These are phyloP conservation scores for Drosophila gaucha DNA, from an alignment of 2,888 invertebrate genomes.

Conservation along the genomic window DNA sequence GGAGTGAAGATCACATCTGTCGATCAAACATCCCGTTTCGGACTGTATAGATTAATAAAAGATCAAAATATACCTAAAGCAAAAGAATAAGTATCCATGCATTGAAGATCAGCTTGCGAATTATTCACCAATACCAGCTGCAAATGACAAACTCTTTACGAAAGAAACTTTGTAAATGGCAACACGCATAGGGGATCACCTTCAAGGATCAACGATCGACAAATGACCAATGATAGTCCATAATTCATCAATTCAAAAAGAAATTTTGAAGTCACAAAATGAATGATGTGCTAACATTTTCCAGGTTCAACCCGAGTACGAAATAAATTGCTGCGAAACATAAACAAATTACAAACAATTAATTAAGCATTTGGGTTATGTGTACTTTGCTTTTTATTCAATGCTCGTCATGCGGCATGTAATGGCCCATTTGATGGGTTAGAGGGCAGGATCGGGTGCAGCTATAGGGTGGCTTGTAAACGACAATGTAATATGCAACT, in stretches of 20 bases:
- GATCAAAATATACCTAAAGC: no score
- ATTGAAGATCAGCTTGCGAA: no score
- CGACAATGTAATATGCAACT: conserved; percentile 52
- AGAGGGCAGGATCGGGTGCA: conserved; percentile 23
- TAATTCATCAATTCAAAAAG: conserved; percentile 11
- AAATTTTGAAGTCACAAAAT: conserved; percentile 21
- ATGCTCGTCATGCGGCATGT: conserved; percentile 32
- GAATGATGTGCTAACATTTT: conserved; percentile 25
- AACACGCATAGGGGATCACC: no score
- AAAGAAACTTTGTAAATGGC: background rate
- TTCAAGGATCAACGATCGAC: background rate
- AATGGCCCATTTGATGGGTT: conserved; percentile 54
- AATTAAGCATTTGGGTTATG: conserved; percentile 55
- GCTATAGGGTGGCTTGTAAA: conserved; percentile 49
- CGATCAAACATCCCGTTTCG: no score
- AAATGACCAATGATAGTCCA: background rate
- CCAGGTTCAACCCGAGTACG: conserved; percentile 17
- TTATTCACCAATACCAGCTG: no score
- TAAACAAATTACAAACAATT: conserved; percentile 77
- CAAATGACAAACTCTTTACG: no score
- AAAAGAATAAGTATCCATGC: no score
- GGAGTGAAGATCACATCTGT: no score
- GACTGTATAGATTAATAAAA: no score
- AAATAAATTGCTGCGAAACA: conserved; percentile 66
- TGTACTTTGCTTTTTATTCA: conserved; percentile 13